Evolutionary conservation across 2,888 invertebrate genomes (phyloP).

Genomic region (Toxonevra muliebris): DNA sequence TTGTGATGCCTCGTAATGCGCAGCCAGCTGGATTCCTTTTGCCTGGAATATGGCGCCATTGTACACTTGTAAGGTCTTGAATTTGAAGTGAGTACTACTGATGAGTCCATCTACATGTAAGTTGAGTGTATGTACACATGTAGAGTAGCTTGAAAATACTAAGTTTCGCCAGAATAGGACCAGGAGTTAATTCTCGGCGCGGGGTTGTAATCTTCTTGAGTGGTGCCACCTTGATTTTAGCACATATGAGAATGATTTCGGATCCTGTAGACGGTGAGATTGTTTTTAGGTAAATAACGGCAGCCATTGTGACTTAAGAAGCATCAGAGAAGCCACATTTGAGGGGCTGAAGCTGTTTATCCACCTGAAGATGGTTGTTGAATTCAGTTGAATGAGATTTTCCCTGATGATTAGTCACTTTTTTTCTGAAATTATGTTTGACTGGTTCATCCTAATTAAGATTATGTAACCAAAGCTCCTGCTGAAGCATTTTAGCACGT

Average conservation of each 20-base stretch:
- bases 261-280: background rate
- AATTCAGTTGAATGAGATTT: too few species aligned
- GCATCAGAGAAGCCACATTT: constrained; percentile 24
- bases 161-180: background rate
- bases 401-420: too few species aligned
- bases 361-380: too few species aligned
- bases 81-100: constrained; percentile 10
- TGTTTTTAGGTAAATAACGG: background rate
- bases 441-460: constrained; percentile 11
- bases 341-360: too few species aligned
- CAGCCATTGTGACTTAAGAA: constrained; percentile 1
- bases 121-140: too few species aligned
- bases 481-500: too few species aligned
- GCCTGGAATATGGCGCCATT: constrained; percentile 18
- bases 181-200: background rate
- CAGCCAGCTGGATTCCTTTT: constrained; percentile 22
- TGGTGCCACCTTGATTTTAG: background rate
- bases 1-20: constrained; percentile 23
- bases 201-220: too few species aligned
- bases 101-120: too few species aligned
- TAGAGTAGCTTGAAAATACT: too few species aligned
- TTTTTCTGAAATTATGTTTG: background rate
- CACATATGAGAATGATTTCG: background rate
- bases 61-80: constrained; percentile 9
- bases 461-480: too few species aligned